Percentiles rank a stretch among this genome's conserved stretches.
These are phyloP conservation scores for Meandrina meandrites DNA, from an alignment of 92 coral and sea anemone species.

Conservation along the genomic window DNA sequence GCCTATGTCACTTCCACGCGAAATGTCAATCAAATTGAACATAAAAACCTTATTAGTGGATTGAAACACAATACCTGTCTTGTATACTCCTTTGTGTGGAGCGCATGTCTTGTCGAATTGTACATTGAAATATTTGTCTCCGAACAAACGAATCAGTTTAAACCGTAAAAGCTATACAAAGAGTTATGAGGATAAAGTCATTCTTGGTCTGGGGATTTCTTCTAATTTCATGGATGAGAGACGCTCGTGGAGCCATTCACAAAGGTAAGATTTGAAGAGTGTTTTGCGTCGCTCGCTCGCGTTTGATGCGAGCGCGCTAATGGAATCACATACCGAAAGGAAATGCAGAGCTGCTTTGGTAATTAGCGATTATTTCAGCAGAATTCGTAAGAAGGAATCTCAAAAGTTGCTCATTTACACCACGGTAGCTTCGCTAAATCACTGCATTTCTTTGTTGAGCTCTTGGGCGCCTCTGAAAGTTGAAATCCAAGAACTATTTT, in stretches of 20 bases:
- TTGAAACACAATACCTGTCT: slow-evolving; percentile 72
- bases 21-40: slow-evolving; percentile 67
- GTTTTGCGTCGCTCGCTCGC: background rate
- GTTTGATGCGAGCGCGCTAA: background rate
- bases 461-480: no score
- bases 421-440: background rate
- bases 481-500: background rate
- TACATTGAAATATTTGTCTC: slow-evolving; percentile 23
- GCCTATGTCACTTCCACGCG: slow-evolving; percentile 58
- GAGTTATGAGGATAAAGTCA: slow-evolving; percentile 24
- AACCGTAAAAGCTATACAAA: background rate
- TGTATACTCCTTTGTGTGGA: slow-evolving; percentile 47
- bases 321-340: slow-evolving; percentile 6
- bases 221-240: slow-evolving; percentile 8
- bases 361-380: slow-evolving; percentile 11
- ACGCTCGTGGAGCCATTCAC: slow-evolving; percentile 11
- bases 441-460: background rate
- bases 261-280: slow-evolving; percentile 46
- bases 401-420: background rate
- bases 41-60: slow-evolving; percentile 69
- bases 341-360: slow-evolving; percentile 12
- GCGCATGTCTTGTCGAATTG: slow-evolving; percentile 21
- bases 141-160: slow-evolving; percentile 13
- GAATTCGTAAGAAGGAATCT: background rate
- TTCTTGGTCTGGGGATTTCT: slow-evolving; percentile 59